Conservation (phyloP, 1,140 invertebrate genomes). For the Pinna nobilis region DNA sequence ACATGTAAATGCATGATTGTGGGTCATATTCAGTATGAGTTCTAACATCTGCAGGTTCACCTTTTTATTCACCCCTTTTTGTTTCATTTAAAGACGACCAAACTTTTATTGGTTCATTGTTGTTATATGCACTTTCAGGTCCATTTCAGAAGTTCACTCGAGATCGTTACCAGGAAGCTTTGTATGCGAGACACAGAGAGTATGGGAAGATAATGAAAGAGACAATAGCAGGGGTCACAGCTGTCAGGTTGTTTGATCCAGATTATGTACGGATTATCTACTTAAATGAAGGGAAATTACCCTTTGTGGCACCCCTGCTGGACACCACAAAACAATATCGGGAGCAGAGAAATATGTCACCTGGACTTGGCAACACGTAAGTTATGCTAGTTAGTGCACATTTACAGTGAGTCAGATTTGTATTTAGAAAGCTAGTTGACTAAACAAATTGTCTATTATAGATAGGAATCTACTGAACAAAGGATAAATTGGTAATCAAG, state of each 20-base stretch:
- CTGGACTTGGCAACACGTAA: constrained; percentile 79
- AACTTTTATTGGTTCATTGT: not conserved
- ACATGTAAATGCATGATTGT: too few relatives aligned
- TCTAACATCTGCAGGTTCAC: too few relatives aligned
- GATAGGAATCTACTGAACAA: not conserved
- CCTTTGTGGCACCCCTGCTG: constrained; percentile 76
- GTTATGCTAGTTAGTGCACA: constrained; percentile 20
- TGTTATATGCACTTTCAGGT: constrained; percentile 35
- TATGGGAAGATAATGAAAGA: constrained; percentile 73
- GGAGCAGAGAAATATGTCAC: constrained; percentile 74
- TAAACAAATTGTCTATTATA: not conserved
- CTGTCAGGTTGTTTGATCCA: constrained; percentile 76
- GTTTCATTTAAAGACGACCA: too few relatives aligned
- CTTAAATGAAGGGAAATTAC: constrained; percentile 75
- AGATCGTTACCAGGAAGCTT: constrained; percentile 55
- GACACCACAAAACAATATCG: constrained; percentile 77
- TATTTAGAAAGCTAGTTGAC: not conserved
- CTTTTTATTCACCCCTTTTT: too few relatives aligned
- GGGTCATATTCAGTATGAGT: too few relatives aligned
- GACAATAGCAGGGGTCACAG: constrained; percentile 60
- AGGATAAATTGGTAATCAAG: not conserved
- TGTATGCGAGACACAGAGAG: constrained; percentile 61
- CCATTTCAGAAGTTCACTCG: constrained; percentile 50
- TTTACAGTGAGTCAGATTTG: not conserved
- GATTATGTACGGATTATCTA: constrained; percentile 74